These are phyloP conservation scores for Achroia grisella DNA, from an alignment of 1,140 invertebrate genomes.

Conservation along the genomic window DNA sequence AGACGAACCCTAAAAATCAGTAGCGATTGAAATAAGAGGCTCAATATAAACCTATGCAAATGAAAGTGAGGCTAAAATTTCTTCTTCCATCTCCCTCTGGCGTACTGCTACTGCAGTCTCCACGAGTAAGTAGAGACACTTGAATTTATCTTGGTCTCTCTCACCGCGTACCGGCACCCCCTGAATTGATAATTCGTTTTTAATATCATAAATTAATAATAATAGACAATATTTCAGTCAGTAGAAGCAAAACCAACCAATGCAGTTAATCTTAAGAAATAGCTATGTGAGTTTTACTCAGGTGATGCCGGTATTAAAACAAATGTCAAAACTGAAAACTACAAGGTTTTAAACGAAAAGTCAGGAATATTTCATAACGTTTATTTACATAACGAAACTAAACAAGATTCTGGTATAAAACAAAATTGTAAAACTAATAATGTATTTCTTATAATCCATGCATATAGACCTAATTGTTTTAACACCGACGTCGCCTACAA, in stretches of 20 bases:
- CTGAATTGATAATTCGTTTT: constrained; percentile 26
- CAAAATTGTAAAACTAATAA: not conserved
- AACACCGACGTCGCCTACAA: constrained; percentile 53
- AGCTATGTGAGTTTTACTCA: no score
- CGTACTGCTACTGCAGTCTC: constrained; percentile 88
- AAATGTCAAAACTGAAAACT: constrained; percentile 5
- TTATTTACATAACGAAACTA: constrained; percentile 29
- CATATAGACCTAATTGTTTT: constrained; percentile 34
- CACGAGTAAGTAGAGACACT: constrained; percentile 88
- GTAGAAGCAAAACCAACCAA: no score
- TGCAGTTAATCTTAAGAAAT: no score
- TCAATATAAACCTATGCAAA: no score
- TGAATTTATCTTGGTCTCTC: constrained; percentile 85
- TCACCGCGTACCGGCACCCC: constrained; percentile 47
- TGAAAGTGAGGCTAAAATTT: constrained; percentile 23
- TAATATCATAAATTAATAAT: no score
- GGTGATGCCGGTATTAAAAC: constrained; percentile 68
- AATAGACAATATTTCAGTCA: no score
- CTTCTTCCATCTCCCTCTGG: constrained; percentile 78
- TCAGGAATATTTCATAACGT: constrained; percentile 19
- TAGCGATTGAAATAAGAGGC: no score
- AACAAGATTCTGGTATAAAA: constrained; percentile 8
- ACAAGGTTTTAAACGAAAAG: constrained; percentile 24
- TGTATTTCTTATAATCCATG: constrained; percentile 11
- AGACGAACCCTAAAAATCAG: no score